Percentiles rank a stretch among this genome's conserved stretches.
Conservation (phyloP, 2,113 vertebrate genomes). For the Myotis yumanensis region DNA sequence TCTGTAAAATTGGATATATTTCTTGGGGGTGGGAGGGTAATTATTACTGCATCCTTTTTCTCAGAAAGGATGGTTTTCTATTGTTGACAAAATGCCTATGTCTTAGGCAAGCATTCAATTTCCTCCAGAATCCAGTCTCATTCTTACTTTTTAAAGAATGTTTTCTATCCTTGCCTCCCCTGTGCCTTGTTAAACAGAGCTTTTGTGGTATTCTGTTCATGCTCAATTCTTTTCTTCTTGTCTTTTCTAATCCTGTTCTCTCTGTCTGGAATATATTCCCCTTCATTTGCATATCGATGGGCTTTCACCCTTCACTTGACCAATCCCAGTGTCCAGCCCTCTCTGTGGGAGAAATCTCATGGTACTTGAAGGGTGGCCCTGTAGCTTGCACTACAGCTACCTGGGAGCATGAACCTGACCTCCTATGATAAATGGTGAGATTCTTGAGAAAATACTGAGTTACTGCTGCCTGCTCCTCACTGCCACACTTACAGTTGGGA, state of each 20-base stretch:
- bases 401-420: fast-evolving
- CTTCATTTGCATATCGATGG: not conserved
- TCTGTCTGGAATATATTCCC: not conserved
- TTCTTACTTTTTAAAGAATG: not conserved
- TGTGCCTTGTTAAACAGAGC: not conserved
- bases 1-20: not conserved
- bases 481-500: fast-evolving
- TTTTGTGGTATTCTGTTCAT: not conserved
- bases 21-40: not conserved
- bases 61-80: not conserved
- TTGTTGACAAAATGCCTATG: not conserved
- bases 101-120: not conserved
- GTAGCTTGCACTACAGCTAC: fast-evolving
- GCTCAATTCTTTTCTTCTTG: not conserved
- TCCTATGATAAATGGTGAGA: fast-evolving
- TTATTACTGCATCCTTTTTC: not conserved
- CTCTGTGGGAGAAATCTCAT: not conserved
- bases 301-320: not conserved
- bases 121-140: not conserved
- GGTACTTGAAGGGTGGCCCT: not conserved
- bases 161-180: not conserved
- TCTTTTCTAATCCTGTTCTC: fast-evolving
- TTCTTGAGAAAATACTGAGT: not conserved
- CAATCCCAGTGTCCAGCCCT: fast-evolving
- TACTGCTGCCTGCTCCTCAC: fast-evolving